Conservation (phyloP, 2,888 invertebrate genomes). For the Pandemis heparana region DNA sequence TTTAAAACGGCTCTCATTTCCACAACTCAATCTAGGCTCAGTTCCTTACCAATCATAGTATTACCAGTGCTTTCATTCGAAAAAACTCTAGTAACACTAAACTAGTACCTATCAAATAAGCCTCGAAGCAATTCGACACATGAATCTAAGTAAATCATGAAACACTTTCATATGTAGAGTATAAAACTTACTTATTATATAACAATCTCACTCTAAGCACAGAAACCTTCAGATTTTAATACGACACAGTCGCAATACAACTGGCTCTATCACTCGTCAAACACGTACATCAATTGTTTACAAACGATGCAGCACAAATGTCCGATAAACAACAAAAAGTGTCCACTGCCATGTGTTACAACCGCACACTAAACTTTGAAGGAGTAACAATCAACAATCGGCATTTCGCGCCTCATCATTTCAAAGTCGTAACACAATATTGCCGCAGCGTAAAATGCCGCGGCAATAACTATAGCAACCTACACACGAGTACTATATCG, state of each 20-base stretch:
- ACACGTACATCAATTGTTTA: background rate
- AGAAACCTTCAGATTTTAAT: background rate
- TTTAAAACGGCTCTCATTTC: background rate
- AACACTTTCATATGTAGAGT: background rate
- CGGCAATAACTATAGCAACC: too few relatives aligned
- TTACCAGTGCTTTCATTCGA: background rate
- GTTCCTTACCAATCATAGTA: background rate
- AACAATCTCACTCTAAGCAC: background rate
- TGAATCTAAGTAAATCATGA: background rate
- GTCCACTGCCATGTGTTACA: background rate
- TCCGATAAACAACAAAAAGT: background rate
- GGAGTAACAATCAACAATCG: constrained; percentile 2
- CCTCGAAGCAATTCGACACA: background rate
- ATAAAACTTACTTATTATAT: background rate
- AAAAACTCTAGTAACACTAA: background rate
- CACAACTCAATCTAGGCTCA: background rate
- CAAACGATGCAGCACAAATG: background rate
- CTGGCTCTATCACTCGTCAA: background rate
- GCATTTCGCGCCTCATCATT: background rate
- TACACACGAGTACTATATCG: too few relatives aligned
- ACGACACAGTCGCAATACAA: background rate
- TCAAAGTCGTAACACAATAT: background rate
- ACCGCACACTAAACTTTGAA: background rate
- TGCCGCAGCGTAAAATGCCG: too few relatives aligned
- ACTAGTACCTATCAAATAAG: background rate